Evolutionary conservation across 92 coral and sea anemone species (phyloP).

Genomic region (Desmophyllum pertusum): DNA sequence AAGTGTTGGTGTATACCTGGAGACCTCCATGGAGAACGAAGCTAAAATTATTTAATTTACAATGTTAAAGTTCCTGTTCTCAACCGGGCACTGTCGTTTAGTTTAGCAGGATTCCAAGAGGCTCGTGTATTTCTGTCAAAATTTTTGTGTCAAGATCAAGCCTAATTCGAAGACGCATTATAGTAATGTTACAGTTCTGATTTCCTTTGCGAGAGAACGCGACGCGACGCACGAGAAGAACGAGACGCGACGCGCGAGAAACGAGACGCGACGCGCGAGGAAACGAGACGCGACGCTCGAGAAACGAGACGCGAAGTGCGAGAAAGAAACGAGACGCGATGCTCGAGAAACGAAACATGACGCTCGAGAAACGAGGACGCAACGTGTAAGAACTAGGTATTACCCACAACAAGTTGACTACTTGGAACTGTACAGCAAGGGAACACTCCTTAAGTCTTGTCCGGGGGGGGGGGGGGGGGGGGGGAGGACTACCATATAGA

Average conservation of each 20-base stretch:
- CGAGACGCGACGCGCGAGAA: too few relatives aligned
- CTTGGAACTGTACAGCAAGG: too few relatives aligned
- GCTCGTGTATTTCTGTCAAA: not conserved
- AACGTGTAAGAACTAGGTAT: not conserved
- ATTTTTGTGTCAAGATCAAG: too few relatives aligned
- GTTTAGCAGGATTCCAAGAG: not conserved
- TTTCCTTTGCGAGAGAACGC: not conserved
- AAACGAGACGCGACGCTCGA: not conserved
- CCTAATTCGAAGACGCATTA: too few relatives aligned
- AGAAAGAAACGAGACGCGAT: not conserved
- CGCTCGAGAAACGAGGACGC: not conserved
- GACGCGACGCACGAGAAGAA: too few relatives aligned
- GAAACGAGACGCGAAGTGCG: not conserved
- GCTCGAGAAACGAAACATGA: not conserved
- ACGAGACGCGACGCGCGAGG: too few relatives aligned
- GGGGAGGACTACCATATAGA: too few relatives aligned
- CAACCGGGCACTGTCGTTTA: not conserved
- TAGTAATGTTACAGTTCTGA: too few relatives aligned
- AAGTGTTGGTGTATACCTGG: not conserved
- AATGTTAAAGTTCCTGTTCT: not conserved
- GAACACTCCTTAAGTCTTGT: too few relatives aligned
- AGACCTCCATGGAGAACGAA: not conserved
- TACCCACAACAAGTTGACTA: not conserved
- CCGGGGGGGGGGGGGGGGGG: too few relatives aligned
- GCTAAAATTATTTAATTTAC: not conserved